Base-by-base conservation (phyloP, 2,797 vertebrate species). In the Falco biarmicus region DNA sequence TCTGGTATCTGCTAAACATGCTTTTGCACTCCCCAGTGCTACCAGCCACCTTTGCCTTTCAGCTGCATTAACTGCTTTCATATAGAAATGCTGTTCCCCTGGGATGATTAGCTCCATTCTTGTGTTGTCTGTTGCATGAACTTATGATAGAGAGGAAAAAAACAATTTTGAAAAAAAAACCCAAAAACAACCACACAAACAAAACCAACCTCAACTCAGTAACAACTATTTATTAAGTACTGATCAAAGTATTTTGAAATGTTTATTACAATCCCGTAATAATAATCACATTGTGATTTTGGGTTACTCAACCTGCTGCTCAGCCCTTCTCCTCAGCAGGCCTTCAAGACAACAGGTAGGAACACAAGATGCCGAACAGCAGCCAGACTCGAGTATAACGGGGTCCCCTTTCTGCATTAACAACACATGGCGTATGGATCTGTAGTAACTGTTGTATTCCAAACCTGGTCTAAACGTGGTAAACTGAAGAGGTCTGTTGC, bases 41-140 rank as follows among this genome's bases (percentile, higher is more conserved):
- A 99, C 99, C 84, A 99, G 98, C 99, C 99, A 99, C 95, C 98
- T 98, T 96, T 99, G 99, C 69, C 99, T 98, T 97, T 99, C 99
- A 1, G 99, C 99, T 3, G 99, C 99, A 86, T 99, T 99, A 65
- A 99, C 99, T 2, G 99, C 99, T 95, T 99, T 98, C 97, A 99
- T 98, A 50, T 99, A 99, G 97, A 99, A 99, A 97, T 99, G 99
- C 97, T 99, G 99, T 96, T 99, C 99, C 39, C 99, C 99, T 4
- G 99, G 99, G 90, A 99, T 99, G 61, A 99, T 99, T 57, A 99
- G 87, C 92, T 99, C 99, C 98, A 99, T 98, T 87, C 99, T 98
- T 0, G 99, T 99, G 34, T 98, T 98, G 96, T 99, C 99, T 87
- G 98, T 98, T 22, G 99, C 98, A 90, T 99, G 99, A 92, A 99